Conservation (phyloP, 2,113 vertebrate genomes). For the Nansenia antarctica region DNA sequence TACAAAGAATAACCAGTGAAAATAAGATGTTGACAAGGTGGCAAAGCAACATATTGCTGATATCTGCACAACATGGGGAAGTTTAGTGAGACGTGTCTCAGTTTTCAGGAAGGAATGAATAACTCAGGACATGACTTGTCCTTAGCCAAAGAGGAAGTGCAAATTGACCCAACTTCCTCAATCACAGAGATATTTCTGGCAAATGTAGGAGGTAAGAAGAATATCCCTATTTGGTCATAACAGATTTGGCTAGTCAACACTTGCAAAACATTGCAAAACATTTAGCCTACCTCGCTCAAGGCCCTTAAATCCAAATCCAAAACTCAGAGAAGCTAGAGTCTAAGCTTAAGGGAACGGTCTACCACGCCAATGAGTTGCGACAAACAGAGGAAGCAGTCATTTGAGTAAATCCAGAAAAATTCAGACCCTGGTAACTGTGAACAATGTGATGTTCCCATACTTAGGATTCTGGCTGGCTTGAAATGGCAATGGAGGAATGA, state of each 20-base stretch:
- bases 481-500: neutral
- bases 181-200: conserved; percentile 4
- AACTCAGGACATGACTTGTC: neutral
- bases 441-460: neutral
- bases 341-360: neutral
- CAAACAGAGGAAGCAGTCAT: conserved; percentile 5
- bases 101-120: conserved; percentile 4
- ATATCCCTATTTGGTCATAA: conserved; percentile 32
- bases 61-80: neutral
- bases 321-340: neutral
- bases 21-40: neutral
- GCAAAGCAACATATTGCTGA: neutral
- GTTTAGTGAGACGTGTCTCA: neutral
- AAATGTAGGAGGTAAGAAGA: neutral
- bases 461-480: neutral
- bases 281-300: neutral
- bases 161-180: conserved; percentile 17
- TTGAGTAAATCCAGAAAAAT: neutral
- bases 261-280: neutral
- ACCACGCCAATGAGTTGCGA: neutral
- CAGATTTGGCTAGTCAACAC: neutral
- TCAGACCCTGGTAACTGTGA: neutral
- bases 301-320: neutral
- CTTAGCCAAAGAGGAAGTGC: conserved; percentile 15
- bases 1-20: neutral